Conservation (phyloP, 1,140 invertebrate species). For the Chironomus striatipennis region DNA sequence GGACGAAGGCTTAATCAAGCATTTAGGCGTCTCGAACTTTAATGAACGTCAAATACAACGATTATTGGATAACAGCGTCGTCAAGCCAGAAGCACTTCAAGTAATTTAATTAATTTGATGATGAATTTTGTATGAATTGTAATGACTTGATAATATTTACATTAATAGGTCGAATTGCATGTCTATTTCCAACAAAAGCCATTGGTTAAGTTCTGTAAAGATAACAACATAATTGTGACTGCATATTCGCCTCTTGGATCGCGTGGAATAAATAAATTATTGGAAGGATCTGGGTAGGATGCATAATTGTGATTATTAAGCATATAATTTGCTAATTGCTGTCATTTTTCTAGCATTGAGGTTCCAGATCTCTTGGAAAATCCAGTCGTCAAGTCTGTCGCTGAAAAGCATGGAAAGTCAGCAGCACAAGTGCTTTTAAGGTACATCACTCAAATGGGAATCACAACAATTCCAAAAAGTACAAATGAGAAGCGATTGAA, state of each 20-base stretch:
- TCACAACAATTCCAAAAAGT: constrained; percentile 79
- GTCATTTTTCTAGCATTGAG: constrained; percentile 27
- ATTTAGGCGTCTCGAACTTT: constrained; percentile 76
- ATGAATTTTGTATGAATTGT: not conserved
- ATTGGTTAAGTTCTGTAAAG: constrained; percentile 62
- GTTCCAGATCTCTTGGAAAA: constrained; percentile 62
- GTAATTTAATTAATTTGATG: constrained; percentile 34
- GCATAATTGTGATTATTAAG: not conserved
- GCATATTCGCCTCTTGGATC: constrained; percentile 79
- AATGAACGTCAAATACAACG: constrained; percentile 58
- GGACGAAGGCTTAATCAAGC: constrained; percentile 51
- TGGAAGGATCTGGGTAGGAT: constrained; percentile 40
- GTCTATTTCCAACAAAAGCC: constrained; percentile 71
- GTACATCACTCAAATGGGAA: constrained; percentile 60
- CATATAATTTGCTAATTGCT: not conserved
- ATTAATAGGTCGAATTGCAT: constrained; percentile 68
- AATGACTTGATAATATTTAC: constrained; percentile 27
- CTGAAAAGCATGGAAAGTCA: constrained; percentile 56
- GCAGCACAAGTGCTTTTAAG: constrained; percentile 71
- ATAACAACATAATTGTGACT: constrained; percentile 62
- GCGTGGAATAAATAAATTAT: constrained; percentile 47
- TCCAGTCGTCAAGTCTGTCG: constrained; percentile 57
- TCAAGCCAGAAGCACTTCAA: constrained; percentile 63
- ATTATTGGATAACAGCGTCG: constrained; percentile 52
- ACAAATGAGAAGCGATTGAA: constrained; percentile 59